Evolutionary conservation across 2,797 vertebrate species (phyloP).

Genomic region (Eulemur coronatus): DNA sequence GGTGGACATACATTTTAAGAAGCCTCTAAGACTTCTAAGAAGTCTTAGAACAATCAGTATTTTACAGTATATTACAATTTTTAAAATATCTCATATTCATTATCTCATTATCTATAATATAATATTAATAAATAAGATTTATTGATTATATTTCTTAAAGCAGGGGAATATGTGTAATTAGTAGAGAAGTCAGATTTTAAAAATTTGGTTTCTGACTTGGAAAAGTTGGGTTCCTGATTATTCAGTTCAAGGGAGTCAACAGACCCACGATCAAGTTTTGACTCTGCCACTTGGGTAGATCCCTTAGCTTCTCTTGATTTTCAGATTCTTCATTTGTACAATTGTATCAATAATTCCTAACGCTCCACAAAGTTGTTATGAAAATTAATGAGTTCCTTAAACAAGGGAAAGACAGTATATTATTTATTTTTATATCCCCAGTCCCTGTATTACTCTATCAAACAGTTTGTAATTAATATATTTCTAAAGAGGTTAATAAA

Average conservation of each 20-base stretch:
- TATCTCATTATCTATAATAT: neutral
- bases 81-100: neutral
- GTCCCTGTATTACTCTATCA: neutral
- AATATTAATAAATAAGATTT: neutral
- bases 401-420: neutral
- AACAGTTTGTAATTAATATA: neutral
- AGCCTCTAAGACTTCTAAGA: neutral
- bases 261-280: neutral
- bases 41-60: slow-evolving; percentile 22
- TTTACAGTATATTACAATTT: neutral
- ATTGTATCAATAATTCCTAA: neutral
- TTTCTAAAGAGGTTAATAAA: neutral
- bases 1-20: neutral
- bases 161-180: neutral
- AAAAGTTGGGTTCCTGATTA: neutral
- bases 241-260: neutral
- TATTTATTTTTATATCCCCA: neutral
- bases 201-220: neutral
- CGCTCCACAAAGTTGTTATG: neutral
- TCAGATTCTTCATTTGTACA: slow-evolving; percentile 18
- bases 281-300: neutral
- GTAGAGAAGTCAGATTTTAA: neutral
- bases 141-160: neutral
- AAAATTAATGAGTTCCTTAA: neutral
- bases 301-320: neutral